phyloP scores from a whole-genome alignment of 2,797 vertebrate genomes.

The Morus bassanus region DNA sequence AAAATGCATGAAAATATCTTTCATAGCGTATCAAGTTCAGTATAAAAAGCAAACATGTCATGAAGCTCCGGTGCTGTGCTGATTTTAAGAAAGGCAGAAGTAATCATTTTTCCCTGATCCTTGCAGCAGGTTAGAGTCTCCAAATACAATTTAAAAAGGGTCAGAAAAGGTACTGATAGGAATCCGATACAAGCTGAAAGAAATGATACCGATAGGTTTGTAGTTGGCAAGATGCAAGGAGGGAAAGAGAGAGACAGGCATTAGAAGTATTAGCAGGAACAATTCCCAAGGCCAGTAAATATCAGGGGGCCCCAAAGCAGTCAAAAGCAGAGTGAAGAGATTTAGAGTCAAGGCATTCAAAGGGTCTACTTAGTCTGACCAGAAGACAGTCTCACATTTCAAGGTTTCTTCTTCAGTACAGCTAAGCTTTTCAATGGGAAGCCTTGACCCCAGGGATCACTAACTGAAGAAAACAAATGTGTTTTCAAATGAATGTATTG shows the following conservation, averaged over 20 bases:
- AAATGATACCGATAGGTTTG: neutral
- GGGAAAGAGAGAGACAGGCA: neutral
- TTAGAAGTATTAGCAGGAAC: slow-evolving; percentile 34
- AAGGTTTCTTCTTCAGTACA: slow-evolving; percentile 68
- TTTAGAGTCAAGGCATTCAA: slow-evolving; percentile 63
- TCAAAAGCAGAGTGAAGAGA: slow-evolving; percentile 48
- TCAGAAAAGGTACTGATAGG: neutral
- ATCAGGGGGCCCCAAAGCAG: slow-evolving; percentile 51
- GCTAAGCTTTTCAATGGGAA: slow-evolving; percentile 64
- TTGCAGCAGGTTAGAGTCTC: neutral
- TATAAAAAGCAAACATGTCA: neutral
- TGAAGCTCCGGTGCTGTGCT: neutral
- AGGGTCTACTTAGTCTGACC: slow-evolving; percentile 52
- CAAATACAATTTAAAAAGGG: neutral
- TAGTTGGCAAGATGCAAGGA: neutral
- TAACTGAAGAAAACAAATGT: slow-evolving; percentile 60
- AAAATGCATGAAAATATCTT: neutral
- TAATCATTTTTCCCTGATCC: fast-evolving
- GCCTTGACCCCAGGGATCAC: slow-evolving; percentile 59
- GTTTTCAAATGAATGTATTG: slow-evolving; percentile 60
- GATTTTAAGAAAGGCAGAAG: neutral
- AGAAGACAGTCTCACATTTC: slow-evolving; percentile 69
- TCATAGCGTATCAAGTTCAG: neutral
- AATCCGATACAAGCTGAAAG: neutral
- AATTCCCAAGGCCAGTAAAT: slow-evolving; percentile 54